Evolutionary conservation across 2,113 vertebrate genomes (phyloP).

Genomic region (Pelodiscus sinensis): DNA sequence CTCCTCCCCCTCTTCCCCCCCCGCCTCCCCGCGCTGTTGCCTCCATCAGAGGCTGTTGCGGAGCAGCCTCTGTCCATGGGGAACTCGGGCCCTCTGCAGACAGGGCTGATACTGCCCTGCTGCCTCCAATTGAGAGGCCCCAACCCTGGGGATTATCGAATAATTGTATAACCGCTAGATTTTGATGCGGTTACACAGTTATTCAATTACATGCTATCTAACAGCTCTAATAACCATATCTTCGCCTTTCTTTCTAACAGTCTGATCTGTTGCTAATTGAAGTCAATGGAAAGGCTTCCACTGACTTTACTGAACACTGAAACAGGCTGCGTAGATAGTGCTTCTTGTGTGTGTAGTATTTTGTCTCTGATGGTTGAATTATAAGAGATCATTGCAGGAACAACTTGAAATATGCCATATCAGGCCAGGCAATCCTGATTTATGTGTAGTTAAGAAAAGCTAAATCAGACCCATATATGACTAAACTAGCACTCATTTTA

Average conservation of each 20-base stretch:
- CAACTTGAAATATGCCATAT: background rate
- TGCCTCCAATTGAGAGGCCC: no score
- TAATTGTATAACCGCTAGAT: no score
- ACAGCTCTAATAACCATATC: background rate
- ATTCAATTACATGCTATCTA: no score
- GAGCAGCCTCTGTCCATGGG: no score
- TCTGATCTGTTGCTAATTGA: background rate
- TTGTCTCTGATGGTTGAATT: background rate
- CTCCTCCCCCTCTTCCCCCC: no score
- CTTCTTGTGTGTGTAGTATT: accelerated
- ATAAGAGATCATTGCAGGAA: background rate
- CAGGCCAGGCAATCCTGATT: background rate
- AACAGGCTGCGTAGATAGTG: accelerated
- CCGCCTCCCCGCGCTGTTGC: no score
- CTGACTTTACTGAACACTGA: background rate
- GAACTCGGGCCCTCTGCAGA: no score
- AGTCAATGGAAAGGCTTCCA: background rate
- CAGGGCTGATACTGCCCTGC: no score
- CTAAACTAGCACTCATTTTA: background rate
- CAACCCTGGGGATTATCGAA: no score
- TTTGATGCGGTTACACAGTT: no score
- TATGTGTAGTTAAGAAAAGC: background rate
- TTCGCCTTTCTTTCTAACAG: accelerated
- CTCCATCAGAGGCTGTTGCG: no score
- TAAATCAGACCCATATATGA: background rate